Evolutionary conservation across 2,797 vertebrate genomes (phyloP).

Genomic region (Carcharodon carcharias): DNA sequence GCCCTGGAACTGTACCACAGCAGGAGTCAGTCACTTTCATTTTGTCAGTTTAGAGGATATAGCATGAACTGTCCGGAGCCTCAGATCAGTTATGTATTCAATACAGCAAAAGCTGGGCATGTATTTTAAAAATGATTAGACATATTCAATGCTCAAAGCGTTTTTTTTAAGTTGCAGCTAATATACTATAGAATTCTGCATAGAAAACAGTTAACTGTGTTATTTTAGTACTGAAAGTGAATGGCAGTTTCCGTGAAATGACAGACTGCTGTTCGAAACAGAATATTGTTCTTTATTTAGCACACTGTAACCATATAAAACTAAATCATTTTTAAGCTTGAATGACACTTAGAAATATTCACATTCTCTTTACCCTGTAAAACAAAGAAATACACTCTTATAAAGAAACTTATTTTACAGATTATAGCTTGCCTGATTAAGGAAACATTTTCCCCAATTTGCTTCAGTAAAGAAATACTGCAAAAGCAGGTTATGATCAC

Average conservation of each 20-base stretch:
- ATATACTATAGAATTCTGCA: background rate
- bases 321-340: background rate
- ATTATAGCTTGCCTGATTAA: background rate
- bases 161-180: background rate
- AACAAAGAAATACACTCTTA: background rate
- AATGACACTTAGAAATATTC: background rate
- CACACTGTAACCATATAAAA: background rate
- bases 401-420: background rate
- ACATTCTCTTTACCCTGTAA: background rate
- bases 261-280: background rate
- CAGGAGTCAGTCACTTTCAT: background rate
- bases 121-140: background rate
- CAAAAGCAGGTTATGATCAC: slow-evolving; percentile 52
- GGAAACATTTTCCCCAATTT: background rate
- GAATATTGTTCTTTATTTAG: background rate
- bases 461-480: background rate
- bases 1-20: background rate
- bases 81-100: background rate
- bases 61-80: background rate
- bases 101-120: background rate
- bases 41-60: background rate
- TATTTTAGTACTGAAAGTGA: background rate
- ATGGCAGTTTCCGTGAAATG: background rate
- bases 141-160: background rate
- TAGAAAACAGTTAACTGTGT: background rate